Base-by-base conservation (phyloP, 2,113 vertebrate species). In the Australoheros scitulus region DNA sequence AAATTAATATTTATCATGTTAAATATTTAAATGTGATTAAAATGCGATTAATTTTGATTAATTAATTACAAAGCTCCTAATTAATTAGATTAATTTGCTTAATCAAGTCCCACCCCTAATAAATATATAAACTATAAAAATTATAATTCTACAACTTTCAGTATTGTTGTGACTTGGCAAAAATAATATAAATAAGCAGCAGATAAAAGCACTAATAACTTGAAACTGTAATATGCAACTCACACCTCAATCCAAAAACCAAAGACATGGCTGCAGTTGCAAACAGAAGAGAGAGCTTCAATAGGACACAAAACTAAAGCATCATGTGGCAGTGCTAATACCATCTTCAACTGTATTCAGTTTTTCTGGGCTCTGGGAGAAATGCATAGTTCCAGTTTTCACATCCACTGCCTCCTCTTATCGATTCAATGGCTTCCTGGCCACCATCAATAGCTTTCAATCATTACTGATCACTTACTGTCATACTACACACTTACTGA, bases 391-490 rank as follows among this genome's bases (percentile, higher is more conserved):
- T 43, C 65, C 36, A 15, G 26, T 24, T 56, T 60, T 47, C 50
- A 26, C 58, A 55, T 61, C 36, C 18, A 5, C 79, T 24, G 32
- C 74, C 7, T 29, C 1, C 26, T 77, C 24, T 34, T 5, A 29
- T 10, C 64, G 47, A 34, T 56, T 77, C 36, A 57, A 38, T 63
- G 29, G 29, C 34, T 56, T 61, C 18, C 8, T 29, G 55, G 20
- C 7, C 2, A 10, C 57, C 10, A n/a, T 22, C 41, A 10, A 11
- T 55, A 72, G 68, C 26, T 55, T 72, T 60, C 47, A 79, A 36
- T 41, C 63, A 57, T 65, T 20, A 75, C 11, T 10, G 72, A n/a
- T 72, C 58, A 79, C 79, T 79, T 36, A 64, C 59, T 57, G 56
- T 79, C 79, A 50, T 26, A 74, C 29, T 43, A 52, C 22, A 3